Base-by-base conservation (phyloP, 1,140 invertebrate species). In the Drosophila persimilis region DNA sequence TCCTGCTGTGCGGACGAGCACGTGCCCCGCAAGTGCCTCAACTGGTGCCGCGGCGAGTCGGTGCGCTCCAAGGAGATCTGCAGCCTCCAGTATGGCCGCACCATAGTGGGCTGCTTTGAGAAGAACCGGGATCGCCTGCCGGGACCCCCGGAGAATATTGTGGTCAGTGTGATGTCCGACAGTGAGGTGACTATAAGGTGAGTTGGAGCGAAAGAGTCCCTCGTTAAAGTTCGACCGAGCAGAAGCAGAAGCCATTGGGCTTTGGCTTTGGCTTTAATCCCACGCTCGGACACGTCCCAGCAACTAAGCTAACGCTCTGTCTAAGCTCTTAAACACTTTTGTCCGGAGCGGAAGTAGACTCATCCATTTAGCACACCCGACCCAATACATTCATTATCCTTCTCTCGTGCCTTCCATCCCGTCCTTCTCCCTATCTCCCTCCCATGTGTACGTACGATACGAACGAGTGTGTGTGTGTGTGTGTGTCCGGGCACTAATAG, bases 31-130 rank as follows among this genome's bases (percentile, higher is more conserved):
- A 93, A 93, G 43, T 97, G 96, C 83, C 91, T 97, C 35, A 95
- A 96, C 83, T 95, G 95, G 93, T 92, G 91, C 51, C 91, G 94
- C 0, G 95, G 95, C 1, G 93, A 95, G 66, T 92, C 95, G 0
- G 91, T 95, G 5, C 84, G 93, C 20, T 93, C 93, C 57, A 93
- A 93, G 35, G 94, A 94, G 54, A 90, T 94, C 1, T 97, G 96
- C 79, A 93, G 95, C 1, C 85, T 97, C 2, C 93, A 94, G 24
- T 95, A 96, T 80, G 95, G 95, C 1, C 93, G 95, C 50, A 93
- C 94, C 41, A 96, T 97, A 39, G 93, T 96, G 45, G 94, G 94
- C 9, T 97, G 96, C 91, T 97, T 97, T 91, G 93, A 96, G 50
- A 95, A 96, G 90, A 94, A 95, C 15, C 93, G 95, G 62, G 95